Percentiles rank a stretch among this genome's conserved stretches.
phyloP scores from a whole-genome alignment of 2,888 invertebrate species.

The Pyralis farinalis region DNA sequence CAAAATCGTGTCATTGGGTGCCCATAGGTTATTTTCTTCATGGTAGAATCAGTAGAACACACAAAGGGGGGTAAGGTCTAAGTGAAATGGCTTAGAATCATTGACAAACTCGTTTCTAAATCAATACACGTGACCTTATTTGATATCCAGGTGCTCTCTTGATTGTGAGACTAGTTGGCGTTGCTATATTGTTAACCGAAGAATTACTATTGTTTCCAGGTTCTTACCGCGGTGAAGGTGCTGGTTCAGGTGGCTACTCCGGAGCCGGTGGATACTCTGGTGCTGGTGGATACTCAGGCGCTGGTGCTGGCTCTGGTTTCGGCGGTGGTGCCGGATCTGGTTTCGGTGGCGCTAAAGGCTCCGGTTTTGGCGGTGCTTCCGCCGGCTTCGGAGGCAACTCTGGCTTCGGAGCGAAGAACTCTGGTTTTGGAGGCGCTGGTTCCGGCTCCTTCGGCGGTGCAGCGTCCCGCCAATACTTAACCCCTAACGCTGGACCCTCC shows the following conservation, averaged over 20 bases:
- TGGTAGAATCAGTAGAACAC: too few relatives aligned
- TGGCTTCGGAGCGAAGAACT: slow-evolving; percentile 19
- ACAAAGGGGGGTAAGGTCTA: too few relatives aligned
- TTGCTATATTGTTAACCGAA: too few relatives aligned
- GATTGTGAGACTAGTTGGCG: too few relatives aligned
- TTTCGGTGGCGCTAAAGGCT: slow-evolving; percentile 22
- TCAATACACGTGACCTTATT: too few relatives aligned
- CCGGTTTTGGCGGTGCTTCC: slow-evolving; percentile 25
- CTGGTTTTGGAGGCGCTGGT: slow-evolving; percentile 22
- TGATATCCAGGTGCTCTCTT: too few relatives aligned
- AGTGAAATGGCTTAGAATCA: too few relatives aligned
- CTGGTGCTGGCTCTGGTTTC: slow-evolving; percentile 21
- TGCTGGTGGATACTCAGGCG: slow-evolving; percentile 27
- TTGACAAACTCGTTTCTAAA: too few relatives aligned
- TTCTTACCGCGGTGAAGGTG: slow-evolving; percentile 67
- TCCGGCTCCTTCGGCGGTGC: slow-evolving; percentile 42
- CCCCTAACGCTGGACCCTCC: slow-evolving; percentile 55
- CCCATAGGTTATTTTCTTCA: too few relatives aligned
- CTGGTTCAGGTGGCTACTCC: slow-evolving; percentile 26
- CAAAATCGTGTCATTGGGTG: too few relatives aligned
- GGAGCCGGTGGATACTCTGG: slow-evolving; percentile 25
- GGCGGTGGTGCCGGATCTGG: slow-evolving; percentile 19
- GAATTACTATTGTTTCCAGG: slow-evolving; percentile 38
- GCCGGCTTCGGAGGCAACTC: slow-evolving; percentile 22
- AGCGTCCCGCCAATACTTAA: slow-evolving; percentile 65